Base-by-base conservation (phyloP, 2,888 invertebrate genomes). In the Mechanitis mazaeus region DNA sequence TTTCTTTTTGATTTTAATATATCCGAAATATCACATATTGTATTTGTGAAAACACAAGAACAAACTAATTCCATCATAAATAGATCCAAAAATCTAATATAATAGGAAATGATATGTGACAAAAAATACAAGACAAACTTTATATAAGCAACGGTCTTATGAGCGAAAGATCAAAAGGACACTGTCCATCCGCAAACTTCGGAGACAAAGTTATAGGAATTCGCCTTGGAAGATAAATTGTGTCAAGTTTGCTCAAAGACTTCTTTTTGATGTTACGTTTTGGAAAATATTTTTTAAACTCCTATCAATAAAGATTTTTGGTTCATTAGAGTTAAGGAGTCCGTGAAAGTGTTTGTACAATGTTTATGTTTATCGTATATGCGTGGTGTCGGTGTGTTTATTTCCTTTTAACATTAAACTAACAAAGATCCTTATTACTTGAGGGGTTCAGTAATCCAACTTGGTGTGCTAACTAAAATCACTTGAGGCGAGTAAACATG, bases 141-240 rank as follows among this genome's bases (percentile, higher is more conserved):
- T 67, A 75, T 74, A 72, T 38, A 64, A 56, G 62, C 35, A 74
- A 73, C 74, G 74, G 68, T 70, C 69, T 70, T 72, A 70, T 71
- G 64, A 60, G 46, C 45, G 77, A 74, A 71, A 75, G 80, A 83
- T 84, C 84, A 84, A 84, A 76, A 73, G 69, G 69, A 72, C 72
- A 71, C 69, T 71, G 75, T 71, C 71, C 73, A 65, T 46, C 67
- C 68, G 66, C 65, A 70, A 75, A 77, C 68, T 76, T 73, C 58
- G 56, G 54, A 62, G 68, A 61, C 63, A 62, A 70, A 68, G 64
- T 67, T 67, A 66, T 58, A 74, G 71, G 74, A 75, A 75, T 75
- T 75, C 70, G 71, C 68, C 72, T 69, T 71, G 68, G 64, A 20
- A 65, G 64, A 71, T 69, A 77, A 77, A 75, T 76, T 75, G 74